phyloP scores from a whole-genome alignment of 2,888 invertebrate species.

The Drosophila mayaguana region DNA sequence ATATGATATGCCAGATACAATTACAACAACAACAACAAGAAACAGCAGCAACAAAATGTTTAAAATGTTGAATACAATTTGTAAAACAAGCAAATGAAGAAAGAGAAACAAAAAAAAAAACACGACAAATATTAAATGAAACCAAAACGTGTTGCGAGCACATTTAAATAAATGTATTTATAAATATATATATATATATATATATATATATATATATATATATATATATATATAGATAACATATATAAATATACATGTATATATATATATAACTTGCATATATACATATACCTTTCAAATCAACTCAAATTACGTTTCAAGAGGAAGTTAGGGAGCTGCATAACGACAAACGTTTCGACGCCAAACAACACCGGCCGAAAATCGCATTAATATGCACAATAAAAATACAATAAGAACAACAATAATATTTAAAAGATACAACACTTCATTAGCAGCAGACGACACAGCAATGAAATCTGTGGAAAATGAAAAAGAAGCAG shows the following conservation, averaged over 20 bases:
- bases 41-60: constrained; percentile 37
- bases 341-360: constrained; percentile 1
- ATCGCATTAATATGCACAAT: constrained; percentile 66
- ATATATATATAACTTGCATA: constrained; percentile 6
- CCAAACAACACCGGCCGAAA: neutral
- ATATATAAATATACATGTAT: constrained; percentile 15
- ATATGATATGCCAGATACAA: constrained; percentile 49
- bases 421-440: constrained; percentile 21
- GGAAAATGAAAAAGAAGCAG: constrained; percentile 22
- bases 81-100: constrained; percentile 52
- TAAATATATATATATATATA: constrained; percentile 12
- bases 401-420: constrained; percentile 24
- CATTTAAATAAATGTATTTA: constrained; percentile 24
- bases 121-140: constrained; percentile 21
- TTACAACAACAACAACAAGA: constrained; percentile 23
- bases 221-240: constrained; percentile 19
- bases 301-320: constrained; percentile 48
- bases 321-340: constrained; percentile 46
- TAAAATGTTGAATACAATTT: constrained; percentile 51
- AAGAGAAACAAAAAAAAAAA: constrained; percentile 35
- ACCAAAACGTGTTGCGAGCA: constrained; percentile 51
- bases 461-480: constrained; percentile 40
- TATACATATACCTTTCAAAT: constrained; percentile 34
- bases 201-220: constrained; percentile 10
- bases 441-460: constrained; percentile 71